Conservation (phyloP, 2,797 vertebrate genomes). For the Dicrostonyx torquatus region DNA sequence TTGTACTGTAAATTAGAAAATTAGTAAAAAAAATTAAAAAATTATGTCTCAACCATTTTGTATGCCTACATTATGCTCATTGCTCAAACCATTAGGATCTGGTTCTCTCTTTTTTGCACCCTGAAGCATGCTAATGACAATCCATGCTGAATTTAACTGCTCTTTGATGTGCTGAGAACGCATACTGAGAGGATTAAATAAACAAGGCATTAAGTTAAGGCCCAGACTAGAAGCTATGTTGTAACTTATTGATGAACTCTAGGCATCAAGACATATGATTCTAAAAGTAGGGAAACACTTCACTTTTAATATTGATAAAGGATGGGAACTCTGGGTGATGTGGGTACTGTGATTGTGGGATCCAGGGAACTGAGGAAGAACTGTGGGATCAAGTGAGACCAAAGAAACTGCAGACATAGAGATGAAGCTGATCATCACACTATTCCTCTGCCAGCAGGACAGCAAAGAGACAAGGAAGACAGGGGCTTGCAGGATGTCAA, state of each 20-base stretch:
- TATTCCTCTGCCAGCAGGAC: not conserved
- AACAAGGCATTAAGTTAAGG: conserved; percentile 30
- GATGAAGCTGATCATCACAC: not conserved
- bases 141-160: conserved; percentile 12
- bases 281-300: not conserved
- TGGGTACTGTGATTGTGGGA: not conserved
- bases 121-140: not conserved
- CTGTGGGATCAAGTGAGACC: not conserved
- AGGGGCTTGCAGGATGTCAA: not conserved
- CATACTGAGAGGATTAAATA: conserved; percentile 38
- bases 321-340: not conserved
- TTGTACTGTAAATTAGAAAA: not conserved
- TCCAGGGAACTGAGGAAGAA: not conserved
- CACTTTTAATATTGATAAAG: not conserved
- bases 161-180: conserved; percentile 8
- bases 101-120: conserved; percentile 26
- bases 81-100: conserved; percentile 19
- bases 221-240: not conserved
- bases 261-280: not conserved
- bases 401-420: not conserved
- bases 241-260: conserved; percentile 12
- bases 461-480: not conserved
- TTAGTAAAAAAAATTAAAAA: not conserved
- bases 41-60: not conserved
- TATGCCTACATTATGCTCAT: not conserved